Conservation (phyloP, 1,140 invertebrate genomes). For the Drosophila arawakana region DNA sequence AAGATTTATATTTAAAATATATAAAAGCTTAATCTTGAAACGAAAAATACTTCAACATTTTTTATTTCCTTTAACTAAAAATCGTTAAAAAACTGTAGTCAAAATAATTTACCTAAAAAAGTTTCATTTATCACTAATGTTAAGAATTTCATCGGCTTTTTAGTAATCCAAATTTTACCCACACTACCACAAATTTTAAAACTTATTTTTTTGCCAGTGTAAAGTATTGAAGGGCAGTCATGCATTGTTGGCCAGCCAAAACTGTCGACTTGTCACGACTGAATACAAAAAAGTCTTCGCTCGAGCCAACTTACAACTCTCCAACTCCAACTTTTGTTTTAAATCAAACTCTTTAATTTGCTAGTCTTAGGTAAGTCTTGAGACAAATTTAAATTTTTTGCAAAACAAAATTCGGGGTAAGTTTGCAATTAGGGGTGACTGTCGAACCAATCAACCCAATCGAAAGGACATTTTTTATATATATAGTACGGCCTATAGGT, state of each 20-base stretch:
- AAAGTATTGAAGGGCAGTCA: constrained; percentile 76
- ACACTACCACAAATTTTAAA: no score
- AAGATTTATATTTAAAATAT: no score
- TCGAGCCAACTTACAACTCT: constrained; percentile 20
- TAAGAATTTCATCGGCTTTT: no score
- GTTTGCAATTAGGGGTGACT: constrained; percentile 45
- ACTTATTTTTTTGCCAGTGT: no score
- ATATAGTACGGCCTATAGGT: neutral
- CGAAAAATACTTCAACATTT: no score
- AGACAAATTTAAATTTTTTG: constrained; percentile 20
- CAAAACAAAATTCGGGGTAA: constrained; percentile 6
- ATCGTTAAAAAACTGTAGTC: no score
- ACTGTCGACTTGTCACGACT: constrained; percentile 67
- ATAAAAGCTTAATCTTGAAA: no score
- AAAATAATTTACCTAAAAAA: no score
- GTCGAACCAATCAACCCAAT: constrained; percentile 3
- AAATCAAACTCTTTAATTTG: constrained; percentile 11
- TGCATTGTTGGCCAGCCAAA: constrained; percentile 79
- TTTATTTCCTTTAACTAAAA: no score
- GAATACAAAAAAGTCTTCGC: constrained; percentile 36
- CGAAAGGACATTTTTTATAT: neutral
- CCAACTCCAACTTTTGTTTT: neutral
- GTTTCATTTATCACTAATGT: no score
- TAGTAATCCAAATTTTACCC: no score
- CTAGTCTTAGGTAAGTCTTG: constrained; percentile 17